Evolutionary conservation across 2,113 vertebrate species (phyloP), one percentile per base, ranked within the genome.

Genomic region (Perca schrenkii): DNA sequence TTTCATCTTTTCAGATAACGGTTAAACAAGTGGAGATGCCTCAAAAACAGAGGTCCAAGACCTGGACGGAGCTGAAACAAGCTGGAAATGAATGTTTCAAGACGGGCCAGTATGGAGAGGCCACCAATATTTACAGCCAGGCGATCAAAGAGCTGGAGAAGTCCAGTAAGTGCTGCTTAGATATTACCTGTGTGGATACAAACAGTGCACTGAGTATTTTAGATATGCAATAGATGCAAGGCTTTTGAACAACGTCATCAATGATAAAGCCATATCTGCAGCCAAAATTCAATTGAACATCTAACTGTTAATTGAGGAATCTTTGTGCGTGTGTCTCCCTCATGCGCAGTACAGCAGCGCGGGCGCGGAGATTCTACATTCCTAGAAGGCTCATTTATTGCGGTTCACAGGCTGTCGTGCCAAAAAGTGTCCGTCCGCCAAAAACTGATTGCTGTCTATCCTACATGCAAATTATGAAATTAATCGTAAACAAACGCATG

Each of bases 51-150:
- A 93, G 89, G 6, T 60, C 91, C 2, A 89, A 89, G 65, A 92
- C 94, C 2, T 96, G 95, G 94, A 64, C 90, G 4, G 93, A 91
- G 14, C 86, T 98, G 84, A 97, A 97, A 67, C 91, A 95, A 69
- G 91, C 96, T 21, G 97, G 97, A 3, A 99, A 98, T 65, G 94
- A 97, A 16, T 90, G 94, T 82, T 98, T 99, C 90, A 97, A 95
- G 89, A 94, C 90, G 49, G 97, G 97, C 53, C 97, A 98, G 92
- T 99, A 97, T 43, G 94, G 96, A 34, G 96, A 97, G 58, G 97
- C 97, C 60, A 90, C 94, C 2, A 40, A 14, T n/a, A 73, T 96
- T 2, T 99, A 99, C 94, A 94, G 91, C 78, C 96, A 95, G 61
- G 97, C 97, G 8, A 96, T 98, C 92, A 91, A 56, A 67, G 61